A percentile compares a stretch with the other conserved stretches of the same genome.
Conservation (phyloP, 2,888 invertebrate species). For the Deroplatys truncata region DNA sequence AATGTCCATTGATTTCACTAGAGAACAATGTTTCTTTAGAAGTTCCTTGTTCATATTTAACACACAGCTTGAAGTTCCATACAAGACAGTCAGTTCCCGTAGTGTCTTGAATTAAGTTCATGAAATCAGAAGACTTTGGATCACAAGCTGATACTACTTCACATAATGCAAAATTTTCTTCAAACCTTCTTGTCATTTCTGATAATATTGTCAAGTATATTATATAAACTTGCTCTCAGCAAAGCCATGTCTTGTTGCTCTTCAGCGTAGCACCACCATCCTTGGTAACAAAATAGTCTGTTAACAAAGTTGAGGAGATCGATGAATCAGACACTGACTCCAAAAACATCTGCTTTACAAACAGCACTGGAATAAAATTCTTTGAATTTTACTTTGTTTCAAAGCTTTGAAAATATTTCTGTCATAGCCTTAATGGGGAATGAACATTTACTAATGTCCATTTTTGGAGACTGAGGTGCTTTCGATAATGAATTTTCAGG, state of each 20-base stretch:
- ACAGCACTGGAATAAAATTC: too few relatives aligned
- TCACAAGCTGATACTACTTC: neutral
- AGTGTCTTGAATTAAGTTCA: neutral
- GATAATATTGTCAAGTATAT: neutral
- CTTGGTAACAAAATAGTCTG: neutral
- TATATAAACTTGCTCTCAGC: neutral
- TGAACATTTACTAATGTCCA: neutral
- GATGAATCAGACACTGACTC: neutral
- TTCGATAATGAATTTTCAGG: neutral
- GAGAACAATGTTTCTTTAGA: neutral
- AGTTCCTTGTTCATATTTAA: neutral
- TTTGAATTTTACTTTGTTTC: too few relatives aligned
- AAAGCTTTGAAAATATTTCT: neutral
- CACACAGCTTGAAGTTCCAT: neutral
- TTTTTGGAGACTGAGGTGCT: neutral
- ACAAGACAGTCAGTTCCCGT: neutral
- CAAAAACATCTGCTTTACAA: too few relatives aligned
- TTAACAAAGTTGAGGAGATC: neutral
- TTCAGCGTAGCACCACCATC: neutral
- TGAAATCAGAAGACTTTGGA: neutral
- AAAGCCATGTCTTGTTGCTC: neutral
- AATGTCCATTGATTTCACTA: neutral
- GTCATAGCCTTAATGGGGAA: neutral
- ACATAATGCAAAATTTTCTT: neutral
- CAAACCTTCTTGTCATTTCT: neutral